Percentiles rank a stretch among this genome's conserved stretches.
phyloP scores from a whole-genome alignment of 2,888 invertebrate species.

The Metallyticus violacea region DNA sequence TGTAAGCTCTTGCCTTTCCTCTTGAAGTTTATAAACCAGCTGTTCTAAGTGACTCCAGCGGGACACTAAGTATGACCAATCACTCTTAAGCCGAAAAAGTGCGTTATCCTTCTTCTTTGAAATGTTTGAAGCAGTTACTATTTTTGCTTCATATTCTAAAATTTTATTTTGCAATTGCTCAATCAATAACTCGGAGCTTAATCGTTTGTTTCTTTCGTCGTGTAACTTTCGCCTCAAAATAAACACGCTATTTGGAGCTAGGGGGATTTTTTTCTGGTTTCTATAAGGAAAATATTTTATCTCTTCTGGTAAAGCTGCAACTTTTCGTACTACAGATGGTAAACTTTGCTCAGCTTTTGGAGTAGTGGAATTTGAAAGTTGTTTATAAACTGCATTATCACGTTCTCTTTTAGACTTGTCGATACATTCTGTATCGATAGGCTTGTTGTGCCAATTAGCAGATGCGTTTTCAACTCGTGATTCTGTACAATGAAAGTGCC shows the following conservation, averaged over 20 bases:
- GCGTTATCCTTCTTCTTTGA: neutral
- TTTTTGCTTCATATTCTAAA: neutral
- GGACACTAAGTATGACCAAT: neutral
- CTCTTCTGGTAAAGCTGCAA: neutral
- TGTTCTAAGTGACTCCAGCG: neutral
- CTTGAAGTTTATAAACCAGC: neutral
- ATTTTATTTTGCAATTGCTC: neutral
- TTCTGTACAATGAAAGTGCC: no score
- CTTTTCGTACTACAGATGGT: neutral
- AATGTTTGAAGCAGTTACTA: neutral
- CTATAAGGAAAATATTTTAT: neutral
- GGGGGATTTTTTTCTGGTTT: neutral
- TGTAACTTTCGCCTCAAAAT: neutral
- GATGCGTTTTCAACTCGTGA: no score
- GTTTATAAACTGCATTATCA: no score
- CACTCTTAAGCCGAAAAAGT: neutral
- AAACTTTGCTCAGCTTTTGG: no score
- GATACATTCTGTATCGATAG: no score
- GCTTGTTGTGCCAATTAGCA: no score
- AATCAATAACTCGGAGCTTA: neutral
- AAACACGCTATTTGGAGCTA: neutral
- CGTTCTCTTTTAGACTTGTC: neutral
- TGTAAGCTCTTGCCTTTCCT: neutral
- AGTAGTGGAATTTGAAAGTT: no score
- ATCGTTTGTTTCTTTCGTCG: neutral